Evolutionary conservation across 2,113 vertebrate species (phyloP).

Genomic region (Clarias magur): DNA sequence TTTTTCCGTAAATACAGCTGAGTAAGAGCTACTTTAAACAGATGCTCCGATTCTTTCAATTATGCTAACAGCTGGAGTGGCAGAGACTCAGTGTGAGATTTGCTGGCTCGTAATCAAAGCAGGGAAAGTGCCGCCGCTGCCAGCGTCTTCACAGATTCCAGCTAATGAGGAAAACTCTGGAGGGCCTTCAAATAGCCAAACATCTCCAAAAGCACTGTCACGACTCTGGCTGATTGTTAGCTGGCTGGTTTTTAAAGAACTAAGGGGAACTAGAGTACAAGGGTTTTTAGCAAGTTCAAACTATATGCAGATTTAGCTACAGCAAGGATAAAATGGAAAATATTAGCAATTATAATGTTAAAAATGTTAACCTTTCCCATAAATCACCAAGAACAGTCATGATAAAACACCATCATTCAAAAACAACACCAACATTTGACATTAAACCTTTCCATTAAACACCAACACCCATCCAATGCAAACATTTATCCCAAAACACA

Average conservation of each 20-base stretch:
- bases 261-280: not conserved
- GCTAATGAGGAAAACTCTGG: slow-evolving; percentile 17
- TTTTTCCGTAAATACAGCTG: not conserved
- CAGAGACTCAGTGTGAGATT: slow-evolving; percentile 1
- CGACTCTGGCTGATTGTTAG: not conserved
- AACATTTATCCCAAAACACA: no score
- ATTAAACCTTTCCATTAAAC: not conserved
- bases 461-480: not conserved
- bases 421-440: not conserved
- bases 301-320: not conserved
- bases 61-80: slow-evolving; percentile 14
- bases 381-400: not conserved
- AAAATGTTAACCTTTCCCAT: not conserved
- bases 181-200: slow-evolving; percentile 8
- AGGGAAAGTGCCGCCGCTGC: slow-evolving; percentile 17
- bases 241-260: no score
- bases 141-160: not conserved
- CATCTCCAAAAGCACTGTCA: not conserved
- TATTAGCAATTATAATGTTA: not conserved
- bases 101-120: slow-evolving; percentile 19
- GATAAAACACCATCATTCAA: not conserved
- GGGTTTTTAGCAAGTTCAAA: not conserved
- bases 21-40: not conserved
- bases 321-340: not conserved
- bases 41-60: not conserved